These are phyloP conservation scores for Notarius lentiginosus DNA, from an alignment of 2,113 vertebrate genomes.

Conservation along the genomic window DNA sequence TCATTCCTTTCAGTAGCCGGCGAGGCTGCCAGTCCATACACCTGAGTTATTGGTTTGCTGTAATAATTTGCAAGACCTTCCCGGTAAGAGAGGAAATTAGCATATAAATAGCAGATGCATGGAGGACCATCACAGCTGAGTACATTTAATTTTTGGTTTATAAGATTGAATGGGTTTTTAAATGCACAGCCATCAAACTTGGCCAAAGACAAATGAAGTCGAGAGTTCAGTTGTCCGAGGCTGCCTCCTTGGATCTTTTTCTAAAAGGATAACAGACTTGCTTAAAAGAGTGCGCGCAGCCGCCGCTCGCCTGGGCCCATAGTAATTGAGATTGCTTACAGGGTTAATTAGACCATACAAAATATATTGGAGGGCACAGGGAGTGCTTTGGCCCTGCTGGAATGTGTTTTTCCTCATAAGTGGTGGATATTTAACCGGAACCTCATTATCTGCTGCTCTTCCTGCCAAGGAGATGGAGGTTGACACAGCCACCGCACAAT, in stretches of 20 bases:
- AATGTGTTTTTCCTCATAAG: slow-evolving; percentile 58
- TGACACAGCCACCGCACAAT: slow-evolving; percentile 38
- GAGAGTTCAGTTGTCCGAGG: slow-evolving; percentile 88
- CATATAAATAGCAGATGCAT: slow-evolving; percentile 99
- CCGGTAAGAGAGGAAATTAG: slow-evolving; percentile 89
- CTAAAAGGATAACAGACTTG: slow-evolving; percentile 79
- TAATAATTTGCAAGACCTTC: slow-evolving; percentile 98
- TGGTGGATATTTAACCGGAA: slow-evolving; percentile 56
- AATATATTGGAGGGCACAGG: slow-evolving; percentile 74
- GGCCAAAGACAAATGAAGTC: slow-evolving; percentile 97
- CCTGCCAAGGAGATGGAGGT: slow-evolving; percentile 36
- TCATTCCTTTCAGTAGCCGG: slow-evolving; percentile 44
- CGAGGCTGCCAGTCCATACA: slow-evolving; percentile 75
- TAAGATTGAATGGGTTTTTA: slow-evolving; percentile 99
- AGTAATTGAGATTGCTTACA: slow-evolving; percentile 79
- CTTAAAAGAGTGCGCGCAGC: slow-evolving; percentile 73
- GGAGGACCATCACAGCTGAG: slow-evolving; percentile 97
- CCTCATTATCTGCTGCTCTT: slow-evolving; percentile 56
- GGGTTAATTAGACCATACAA: slow-evolving; percentile 78
- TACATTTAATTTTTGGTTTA: slow-evolving; percentile 99
- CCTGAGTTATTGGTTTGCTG: slow-evolving; percentile 92
- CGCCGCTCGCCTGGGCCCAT: slow-evolving; percentile 74
- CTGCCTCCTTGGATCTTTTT: slow-evolving; percentile 82
- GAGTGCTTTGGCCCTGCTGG: slow-evolving; percentile 52
- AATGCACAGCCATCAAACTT: slow-evolving; percentile 94